Percentiles rank a stretch among this genome's conserved stretches.
Conservation (phyloP, 2,888 invertebrate genomes). For the Myathropa florea region DNA sequence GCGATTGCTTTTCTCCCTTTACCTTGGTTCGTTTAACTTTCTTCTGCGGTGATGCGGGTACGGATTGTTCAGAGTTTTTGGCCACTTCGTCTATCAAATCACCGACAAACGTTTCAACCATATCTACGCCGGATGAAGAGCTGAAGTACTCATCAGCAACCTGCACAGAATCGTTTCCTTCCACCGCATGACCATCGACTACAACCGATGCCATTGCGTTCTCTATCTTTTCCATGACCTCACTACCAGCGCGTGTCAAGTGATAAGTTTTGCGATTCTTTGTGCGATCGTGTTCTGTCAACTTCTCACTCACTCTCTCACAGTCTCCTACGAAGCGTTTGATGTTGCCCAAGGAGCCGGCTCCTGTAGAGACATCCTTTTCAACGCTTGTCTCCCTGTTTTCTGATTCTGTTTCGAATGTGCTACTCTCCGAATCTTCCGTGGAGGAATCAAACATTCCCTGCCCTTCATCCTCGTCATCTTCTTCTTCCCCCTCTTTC, state of each 20-base stretch:
- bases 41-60: slow-evolving; percentile 72
- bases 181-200: slow-evolving; percentile 66
- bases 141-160: slow-evolving; percentile 86
- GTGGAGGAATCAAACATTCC: slow-evolving; percentile 69
- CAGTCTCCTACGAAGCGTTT: slow-evolving; percentile 80
- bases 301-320: slow-evolving; percentile 78
- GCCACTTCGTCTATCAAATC: slow-evolving; percentile 83
- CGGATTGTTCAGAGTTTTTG: slow-evolving; percentile 73
- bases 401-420: slow-evolving; percentile 79
- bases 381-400: slow-evolving; percentile 79
- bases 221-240: slow-evolving; percentile 72
- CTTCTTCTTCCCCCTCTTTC: slow-evolving; percentile 58
- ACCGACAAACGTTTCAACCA: slow-evolving; percentile 83
- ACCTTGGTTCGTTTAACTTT: slow-evolving; percentile 66
- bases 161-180: slow-evolving; percentile 81
- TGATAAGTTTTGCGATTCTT: slow-evolving; percentile 80
- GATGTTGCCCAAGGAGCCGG: slow-evolving; percentile 74
- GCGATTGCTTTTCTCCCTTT: slow-evolving; percentile 72
- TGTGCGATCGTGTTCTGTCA: slow-evolving; percentile 79
- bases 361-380: slow-evolving; percentile 72
- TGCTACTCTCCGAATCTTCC: slow-evolving; percentile 79
- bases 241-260: slow-evolving; percentile 75
- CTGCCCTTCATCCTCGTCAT: slow-evolving; percentile 74
- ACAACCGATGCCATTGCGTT: slow-evolving; percentile 69
- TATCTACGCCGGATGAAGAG: slow-evolving; percentile 78